A percentile compares a stretch with the other conserved stretches of the same genome.
Evolutionary conservation across 2,113 vertebrate species (phyloP).

Genomic region (Archocentrus centrarchus): DNA sequence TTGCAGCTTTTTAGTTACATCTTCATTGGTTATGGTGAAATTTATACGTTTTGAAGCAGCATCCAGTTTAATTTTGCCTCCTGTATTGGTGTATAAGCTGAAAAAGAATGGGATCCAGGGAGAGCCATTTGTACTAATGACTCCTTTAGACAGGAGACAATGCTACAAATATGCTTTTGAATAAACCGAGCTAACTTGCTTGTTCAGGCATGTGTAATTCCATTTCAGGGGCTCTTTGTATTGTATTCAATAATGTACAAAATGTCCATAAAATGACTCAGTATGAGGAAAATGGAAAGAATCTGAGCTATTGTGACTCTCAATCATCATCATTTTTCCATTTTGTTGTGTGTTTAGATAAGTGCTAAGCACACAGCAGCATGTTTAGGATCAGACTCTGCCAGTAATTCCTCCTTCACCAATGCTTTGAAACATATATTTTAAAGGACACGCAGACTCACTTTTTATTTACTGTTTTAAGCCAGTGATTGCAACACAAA

Average conservation of each 20-base stretch:
- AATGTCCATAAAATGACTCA: neutral
- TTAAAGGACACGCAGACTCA: neutral
- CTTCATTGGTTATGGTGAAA: neutral
- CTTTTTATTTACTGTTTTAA: neutral
- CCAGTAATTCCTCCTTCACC: neutral
- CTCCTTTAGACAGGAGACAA: neutral
- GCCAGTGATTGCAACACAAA: neutral
- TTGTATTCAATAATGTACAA: neutral
- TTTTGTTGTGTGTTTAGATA: neutral
- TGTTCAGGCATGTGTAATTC: neutral
- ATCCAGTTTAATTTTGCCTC: slow-evolving; percentile 1
- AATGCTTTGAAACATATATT: neutral
- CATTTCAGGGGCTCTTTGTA: neutral
- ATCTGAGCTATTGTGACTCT: neutral
- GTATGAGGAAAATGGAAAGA: slow-evolving; percentile 2
- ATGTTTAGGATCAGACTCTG: neutral
- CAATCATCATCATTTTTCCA: neutral
- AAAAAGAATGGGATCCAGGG: neutral
- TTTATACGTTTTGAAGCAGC: neutral
- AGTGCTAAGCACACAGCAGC: neutral
- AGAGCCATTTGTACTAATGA: neutral
- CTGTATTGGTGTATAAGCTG: neutral
- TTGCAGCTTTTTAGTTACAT: neutral
- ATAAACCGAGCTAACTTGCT: neutral
- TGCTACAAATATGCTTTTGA: neutral